Evolutionary conservation across 2,797 vertebrate species (phyloP).

Genomic region (Scleropages formosus): DNA sequence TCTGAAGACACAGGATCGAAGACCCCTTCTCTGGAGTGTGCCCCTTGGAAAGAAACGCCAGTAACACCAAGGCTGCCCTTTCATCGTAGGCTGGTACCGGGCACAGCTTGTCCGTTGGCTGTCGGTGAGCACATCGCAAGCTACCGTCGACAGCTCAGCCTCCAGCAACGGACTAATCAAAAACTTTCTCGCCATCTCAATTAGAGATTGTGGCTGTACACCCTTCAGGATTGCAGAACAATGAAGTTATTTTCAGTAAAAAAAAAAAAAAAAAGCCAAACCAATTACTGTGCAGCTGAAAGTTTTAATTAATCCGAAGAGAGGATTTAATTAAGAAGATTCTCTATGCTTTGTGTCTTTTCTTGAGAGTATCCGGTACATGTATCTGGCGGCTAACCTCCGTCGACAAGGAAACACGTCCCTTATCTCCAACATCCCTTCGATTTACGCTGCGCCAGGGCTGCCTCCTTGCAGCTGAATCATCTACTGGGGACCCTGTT

Average conservation of each 20-base stretch:
- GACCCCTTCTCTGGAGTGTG: not conserved
- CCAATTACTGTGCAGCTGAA: conserved; percentile 42
- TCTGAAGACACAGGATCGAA: conserved; percentile 21
- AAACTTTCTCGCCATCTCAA: conserved; percentile 22
- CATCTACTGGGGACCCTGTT: conserved; percentile 12
- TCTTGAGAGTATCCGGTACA: conserved; percentile 31
- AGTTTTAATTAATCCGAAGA: conserved; percentile 40
- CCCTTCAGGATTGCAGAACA: conserved; percentile 38
- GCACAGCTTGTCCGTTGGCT: not conserved
- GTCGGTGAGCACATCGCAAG: conserved; percentile 13
- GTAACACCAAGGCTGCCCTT: not conserved
- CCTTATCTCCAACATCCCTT: not conserved
- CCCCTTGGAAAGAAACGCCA: not conserved
- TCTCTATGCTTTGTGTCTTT: conserved; percentile 28
- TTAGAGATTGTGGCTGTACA: conserved; percentile 28
- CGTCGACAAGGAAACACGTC: not conserved
- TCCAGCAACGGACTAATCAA: conserved; percentile 29
- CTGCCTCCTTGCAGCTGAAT: not conserved
- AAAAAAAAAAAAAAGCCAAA: conserved; percentile 29
- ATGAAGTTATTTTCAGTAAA: conserved; percentile 35
- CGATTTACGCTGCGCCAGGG: not conserved
- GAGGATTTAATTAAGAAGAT: conserved; percentile 34
- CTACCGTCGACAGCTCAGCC: not conserved
- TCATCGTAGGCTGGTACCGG: not conserved
- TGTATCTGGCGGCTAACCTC: conserved; percentile 16